These are phyloP conservation scores for Proisotoma minuta DNA, from an alignment of 2,888 invertebrate species.

Conservation along the genomic window DNA sequence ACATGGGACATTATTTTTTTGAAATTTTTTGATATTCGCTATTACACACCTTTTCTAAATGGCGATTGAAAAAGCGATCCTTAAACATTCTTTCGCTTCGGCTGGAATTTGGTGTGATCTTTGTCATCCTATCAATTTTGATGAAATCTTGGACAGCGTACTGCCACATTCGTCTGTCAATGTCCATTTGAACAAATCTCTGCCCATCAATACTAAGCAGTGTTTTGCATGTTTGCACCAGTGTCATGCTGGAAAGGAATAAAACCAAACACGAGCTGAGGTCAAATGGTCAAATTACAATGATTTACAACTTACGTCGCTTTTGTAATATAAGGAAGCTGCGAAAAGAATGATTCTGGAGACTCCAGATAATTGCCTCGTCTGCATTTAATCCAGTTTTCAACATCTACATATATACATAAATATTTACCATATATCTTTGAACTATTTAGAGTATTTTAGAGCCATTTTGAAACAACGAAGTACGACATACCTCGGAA, in stretches of 20 bases:
- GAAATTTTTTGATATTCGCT: too few relatives aligned
- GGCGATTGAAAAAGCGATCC: background rate
- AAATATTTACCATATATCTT: too few relatives aligned
- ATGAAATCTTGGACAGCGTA: slow-evolving; percentile 24
- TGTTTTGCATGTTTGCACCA: background rate
- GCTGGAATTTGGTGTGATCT: background rate
- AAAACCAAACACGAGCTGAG: background rate
- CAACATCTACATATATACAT: too few relatives aligned
- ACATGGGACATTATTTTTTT: too few relatives aligned
- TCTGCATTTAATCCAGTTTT: too few relatives aligned
- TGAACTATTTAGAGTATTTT: too few relatives aligned
- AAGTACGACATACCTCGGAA: too few relatives aligned
- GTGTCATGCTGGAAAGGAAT: slow-evolving; percentile 6
- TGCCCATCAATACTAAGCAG: background rate
- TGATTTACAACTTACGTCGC: background rate
- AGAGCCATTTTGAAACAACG: too few relatives aligned
- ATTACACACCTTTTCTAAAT: background rate
- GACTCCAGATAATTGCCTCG: too few relatives aligned
- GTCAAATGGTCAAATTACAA: background rate
- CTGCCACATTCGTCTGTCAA: slow-evolving; percentile 26
- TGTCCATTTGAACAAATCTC: slow-evolving; percentile 11
- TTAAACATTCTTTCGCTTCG: background rate
- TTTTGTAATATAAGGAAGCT: background rate
- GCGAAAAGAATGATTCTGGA: background rate
- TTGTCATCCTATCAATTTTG: background rate